These are phyloP conservation scores for Luperina testacea DNA, from an alignment of 2,888 invertebrate genomes.

Conservation along the genomic window DNA sequence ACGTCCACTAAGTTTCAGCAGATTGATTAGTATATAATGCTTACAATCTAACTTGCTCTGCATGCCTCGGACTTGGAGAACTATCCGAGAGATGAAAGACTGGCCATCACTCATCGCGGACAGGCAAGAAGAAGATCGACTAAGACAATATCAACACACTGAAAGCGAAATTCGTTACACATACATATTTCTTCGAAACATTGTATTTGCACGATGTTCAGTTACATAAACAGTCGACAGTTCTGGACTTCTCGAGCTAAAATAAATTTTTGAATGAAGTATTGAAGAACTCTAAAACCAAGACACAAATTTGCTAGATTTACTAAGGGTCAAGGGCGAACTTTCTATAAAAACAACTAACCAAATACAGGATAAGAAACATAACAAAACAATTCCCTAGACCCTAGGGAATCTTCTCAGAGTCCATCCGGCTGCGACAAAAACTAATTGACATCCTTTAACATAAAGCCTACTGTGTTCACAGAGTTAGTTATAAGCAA, in stretches of 20 bases:
- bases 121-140: background rate
- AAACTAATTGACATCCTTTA: slow-evolving; percentile 19
- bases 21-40: background rate
- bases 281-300: background rate
- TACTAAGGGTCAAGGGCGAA: background rate
- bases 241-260: background rate
- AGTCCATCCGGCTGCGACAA: background rate
- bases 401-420: background rate
- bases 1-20: background rate
- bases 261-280: background rate
- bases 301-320: background rate
- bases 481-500: background rate
- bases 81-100: background rate
- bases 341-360: background rate
- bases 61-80: background rate
- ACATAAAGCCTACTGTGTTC: background rate
- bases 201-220: background rate
- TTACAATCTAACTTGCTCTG: background rate
- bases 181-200: background rate
- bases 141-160: background rate
- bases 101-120: background rate
- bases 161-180: background rate
- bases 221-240: background rate
- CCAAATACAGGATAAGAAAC: background rate
- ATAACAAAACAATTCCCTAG: background rate